phyloP scores from a whole-genome alignment of 2,113 vertebrate species.

The Tilapia sparmanii region DNA sequence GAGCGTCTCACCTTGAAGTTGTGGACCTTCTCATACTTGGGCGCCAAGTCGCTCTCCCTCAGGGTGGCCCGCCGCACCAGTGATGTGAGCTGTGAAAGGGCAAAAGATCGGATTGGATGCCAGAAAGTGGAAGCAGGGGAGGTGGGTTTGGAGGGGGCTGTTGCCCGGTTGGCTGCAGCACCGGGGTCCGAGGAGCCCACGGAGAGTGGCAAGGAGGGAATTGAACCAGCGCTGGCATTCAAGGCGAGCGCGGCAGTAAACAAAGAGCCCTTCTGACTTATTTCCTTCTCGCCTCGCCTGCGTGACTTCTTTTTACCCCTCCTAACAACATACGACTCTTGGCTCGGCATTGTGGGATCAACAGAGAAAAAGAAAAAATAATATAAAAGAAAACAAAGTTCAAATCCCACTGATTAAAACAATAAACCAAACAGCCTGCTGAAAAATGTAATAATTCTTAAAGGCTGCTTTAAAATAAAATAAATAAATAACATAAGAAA shows the following conservation, averaged over 20 bases:
- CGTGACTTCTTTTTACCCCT: slow-evolving; percentile 29
- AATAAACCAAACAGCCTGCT: neutral
- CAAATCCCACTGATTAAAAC: neutral
- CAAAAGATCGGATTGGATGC: slow-evolving; percentile 98
- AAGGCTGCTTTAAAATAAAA: neutral
- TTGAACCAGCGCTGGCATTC: slow-evolving; percentile 23
- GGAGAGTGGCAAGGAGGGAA: slow-evolving; percentile 19
- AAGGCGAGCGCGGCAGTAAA: slow-evolving; percentile 22
- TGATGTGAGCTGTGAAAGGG: slow-evolving; percentile 98
- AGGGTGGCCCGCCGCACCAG: slow-evolving; percentile 95
- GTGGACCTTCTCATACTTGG: slow-evolving; percentile 98
- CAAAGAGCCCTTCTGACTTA: slow-evolving; percentile 27
- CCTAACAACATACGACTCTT: slow-evolving; percentile 19
- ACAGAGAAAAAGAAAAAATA: neutral
- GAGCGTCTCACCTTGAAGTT: slow-evolving; percentile 94
- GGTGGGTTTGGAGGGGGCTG: slow-evolving; percentile 40
- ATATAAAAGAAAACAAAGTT: neutral
- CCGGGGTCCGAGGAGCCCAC: neutral
- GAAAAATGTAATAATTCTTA: neutral
- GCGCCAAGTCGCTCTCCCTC: slow-evolving; percentile 91
- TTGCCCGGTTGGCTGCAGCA: neutral
- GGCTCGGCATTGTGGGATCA: slow-evolving; percentile 46
- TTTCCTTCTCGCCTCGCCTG: slow-evolving; percentile 19
- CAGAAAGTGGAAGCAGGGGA: slow-evolving; percentile 74
- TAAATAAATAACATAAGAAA: neutral